A percentile compares a stretch with the other conserved stretches of the same genome.
phyloP scores from a whole-genome alignment of 2,888 invertebrate genomes.

The Sphaerophoria rueppellii region DNA sequence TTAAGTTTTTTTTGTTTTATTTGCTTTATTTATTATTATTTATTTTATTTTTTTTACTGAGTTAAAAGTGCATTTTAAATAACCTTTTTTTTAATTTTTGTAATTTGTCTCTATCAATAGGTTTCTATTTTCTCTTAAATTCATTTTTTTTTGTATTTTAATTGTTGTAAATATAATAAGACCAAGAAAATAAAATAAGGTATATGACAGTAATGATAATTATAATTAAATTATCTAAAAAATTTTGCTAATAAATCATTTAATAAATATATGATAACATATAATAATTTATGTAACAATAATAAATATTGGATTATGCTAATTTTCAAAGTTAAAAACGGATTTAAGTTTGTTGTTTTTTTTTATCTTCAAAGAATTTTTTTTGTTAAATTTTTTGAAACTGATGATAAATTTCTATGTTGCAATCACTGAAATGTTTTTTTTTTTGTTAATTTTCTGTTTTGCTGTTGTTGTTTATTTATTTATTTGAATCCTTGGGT shows the following conservation, averaged over 20 bases:
- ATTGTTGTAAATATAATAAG: background rate
- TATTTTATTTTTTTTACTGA: slow-evolving; percentile 32
- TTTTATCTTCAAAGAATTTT: slow-evolving; percentile 4
- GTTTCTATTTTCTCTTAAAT: slow-evolving; percentile 6
- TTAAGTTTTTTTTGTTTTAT: background rate
- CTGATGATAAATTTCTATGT: slow-evolving; percentile 42
- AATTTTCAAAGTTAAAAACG: slow-evolving; percentile 46
- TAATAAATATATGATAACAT: slow-evolving; percentile 63
- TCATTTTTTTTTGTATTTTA: slow-evolving; percentile 19
- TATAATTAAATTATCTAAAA: slow-evolving; percentile 68
- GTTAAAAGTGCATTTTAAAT: slow-evolving; percentile 59
- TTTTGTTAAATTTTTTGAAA: slow-evolving; percentile 11
- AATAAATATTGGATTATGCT: slow-evolving; percentile 59
- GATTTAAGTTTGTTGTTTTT: slow-evolving; percentile 21
- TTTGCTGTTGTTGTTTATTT: slow-evolving; percentile 28
- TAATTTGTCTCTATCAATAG: slow-evolving; percentile 37
- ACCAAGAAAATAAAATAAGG: slow-evolving; percentile 45
- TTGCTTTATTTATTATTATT: slow-evolving; percentile 5
- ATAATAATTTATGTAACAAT: slow-evolving; percentile 61
- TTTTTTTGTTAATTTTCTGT: background rate
- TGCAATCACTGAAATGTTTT: slow-evolving; percentile 3
- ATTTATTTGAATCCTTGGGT: slow-evolving; percentile 15
- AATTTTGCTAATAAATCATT: slow-evolving; percentile 72
- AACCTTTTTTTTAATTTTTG: slow-evolving; percentile 39
- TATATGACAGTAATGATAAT: slow-evolving; percentile 5